Percentiles rank a stretch among this genome's conserved stretches.
phyloP scores from a whole-genome alignment of 2,888 invertebrate genomes.

The Willowsia nigromaculata region DNA sequence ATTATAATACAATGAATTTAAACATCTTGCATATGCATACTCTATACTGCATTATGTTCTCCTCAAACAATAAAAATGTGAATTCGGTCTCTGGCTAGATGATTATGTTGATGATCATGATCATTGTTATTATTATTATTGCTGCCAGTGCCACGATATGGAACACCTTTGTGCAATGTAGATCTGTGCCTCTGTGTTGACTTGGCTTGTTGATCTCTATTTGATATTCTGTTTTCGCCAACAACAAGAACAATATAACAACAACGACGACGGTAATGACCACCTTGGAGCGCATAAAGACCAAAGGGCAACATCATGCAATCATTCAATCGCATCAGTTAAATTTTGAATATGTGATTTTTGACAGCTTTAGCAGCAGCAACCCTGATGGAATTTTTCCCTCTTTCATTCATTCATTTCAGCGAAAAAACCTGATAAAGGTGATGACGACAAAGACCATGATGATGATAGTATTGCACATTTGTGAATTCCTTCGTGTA shows the following conservation, averaged over 20 bases:
- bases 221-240: slow-evolving; percentile 21
- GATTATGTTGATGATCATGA: background rate
- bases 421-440: slow-evolving; percentile 35
- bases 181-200: slow-evolving; percentile 34
- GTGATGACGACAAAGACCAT: slow-evolving; percentile 3
- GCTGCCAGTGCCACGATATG: slow-evolving; percentile 40
- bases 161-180: slow-evolving; percentile 48
- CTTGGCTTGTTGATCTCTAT: slow-evolving; percentile 13
- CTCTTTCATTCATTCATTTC: slow-evolving; percentile 26
- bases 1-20: background rate
- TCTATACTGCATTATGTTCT: background rate
- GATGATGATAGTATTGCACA: slow-evolving; percentile 15
- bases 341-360: slow-evolving; percentile 43
- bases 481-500: slow-evolving; percentile 43
- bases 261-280: slow-evolving; percentile 55
- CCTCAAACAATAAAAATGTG: slow-evolving; percentile 25
- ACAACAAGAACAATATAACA: slow-evolving; percentile 12
- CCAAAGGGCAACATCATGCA: slow-evolving; percentile 70
- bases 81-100: slow-evolving; percentile 33
- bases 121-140: slow-evolving; percentile 21
- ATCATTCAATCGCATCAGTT: slow-evolving; percentile 63
- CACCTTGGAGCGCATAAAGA: slow-evolving; percentile 61
- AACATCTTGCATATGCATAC: background rate
- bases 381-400: too few relatives aligned
- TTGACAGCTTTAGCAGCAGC: slow-evolving; percentile 35